phyloP scores from a whole-genome alignment of 2,113 vertebrate genomes.

The Psilopogon haemacephalus region DNA sequence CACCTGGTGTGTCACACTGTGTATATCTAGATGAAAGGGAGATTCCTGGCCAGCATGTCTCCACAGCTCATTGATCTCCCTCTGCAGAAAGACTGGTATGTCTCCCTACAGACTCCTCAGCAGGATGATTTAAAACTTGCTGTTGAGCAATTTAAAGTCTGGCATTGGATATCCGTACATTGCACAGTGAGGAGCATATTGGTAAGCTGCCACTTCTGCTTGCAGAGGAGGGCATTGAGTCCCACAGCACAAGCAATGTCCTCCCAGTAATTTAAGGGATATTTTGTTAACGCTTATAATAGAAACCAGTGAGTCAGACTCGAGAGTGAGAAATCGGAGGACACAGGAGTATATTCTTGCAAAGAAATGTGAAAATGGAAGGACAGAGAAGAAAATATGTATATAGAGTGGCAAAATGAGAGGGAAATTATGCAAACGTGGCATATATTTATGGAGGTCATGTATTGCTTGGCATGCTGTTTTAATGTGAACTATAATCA shows the following conservation, averaged over 20 bases:
- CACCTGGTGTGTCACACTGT: slow-evolving; percentile 62
- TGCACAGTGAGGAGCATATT: slow-evolving; percentile 46
- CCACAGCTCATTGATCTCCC: slow-evolving; percentile 76
- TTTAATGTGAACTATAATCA: neutral
- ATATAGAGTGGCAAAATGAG: neutral
- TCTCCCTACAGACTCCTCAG: slow-evolving; percentile 70
- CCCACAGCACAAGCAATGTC: slow-evolving; percentile 24
- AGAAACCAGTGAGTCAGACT: slow-evolving; percentile 53
- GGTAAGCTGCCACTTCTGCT: slow-evolving; percentile 50
- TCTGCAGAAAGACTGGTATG: slow-evolving; percentile 72
- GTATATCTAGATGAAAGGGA: slow-evolving; percentile 71
- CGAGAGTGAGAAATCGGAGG: slow-evolving; percentile 37
- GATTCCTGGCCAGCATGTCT: slow-evolving; percentile 72
- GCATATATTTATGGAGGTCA: neutral
- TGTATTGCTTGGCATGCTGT: neutral
- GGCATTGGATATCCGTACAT: slow-evolving; percentile 49
- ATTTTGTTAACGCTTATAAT: slow-evolving; percentile 54
- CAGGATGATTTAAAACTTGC: slow-evolving; percentile 76
- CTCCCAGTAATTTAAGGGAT: slow-evolving; percentile 55
- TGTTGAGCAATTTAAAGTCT: slow-evolving; percentile 70
- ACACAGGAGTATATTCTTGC: slow-evolving; percentile 14
- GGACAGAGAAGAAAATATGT: neutral
- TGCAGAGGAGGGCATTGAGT: slow-evolving; percentile 45
- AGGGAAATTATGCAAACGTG: neutral
- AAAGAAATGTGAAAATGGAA: slow-evolving; percentile 4